A percentile compares a stretch with the other conserved stretches of the same genome.
Evolutionary conservation across 2,797 vertebrate species (phyloP).

Genomic region (Ptychobarbus kaznakovi): DNA sequence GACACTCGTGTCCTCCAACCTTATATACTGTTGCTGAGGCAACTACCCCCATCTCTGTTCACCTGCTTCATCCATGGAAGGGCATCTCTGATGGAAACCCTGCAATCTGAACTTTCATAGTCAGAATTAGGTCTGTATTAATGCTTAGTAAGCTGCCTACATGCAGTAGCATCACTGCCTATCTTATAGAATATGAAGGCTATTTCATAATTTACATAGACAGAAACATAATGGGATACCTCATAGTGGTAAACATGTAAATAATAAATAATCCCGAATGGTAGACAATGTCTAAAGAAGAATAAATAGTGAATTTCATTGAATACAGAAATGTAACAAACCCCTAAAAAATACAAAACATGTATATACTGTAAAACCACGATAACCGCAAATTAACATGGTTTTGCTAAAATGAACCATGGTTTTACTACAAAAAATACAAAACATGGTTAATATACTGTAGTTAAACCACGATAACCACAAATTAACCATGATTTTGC

Average conservation of each 20-base stretch:
- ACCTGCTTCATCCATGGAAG: background rate
- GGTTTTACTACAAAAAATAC: background rate
- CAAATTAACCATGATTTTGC: background rate
- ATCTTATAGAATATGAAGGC: background rate
- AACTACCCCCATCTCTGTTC: conserved; percentile 43
- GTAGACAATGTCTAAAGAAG: background rate
- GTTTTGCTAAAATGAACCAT: background rate
- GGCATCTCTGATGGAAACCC: conserved; percentile 22
- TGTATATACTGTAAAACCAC: background rate
- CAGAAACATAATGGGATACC: background rate
- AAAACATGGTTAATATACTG: background rate
- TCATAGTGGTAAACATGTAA: background rate
- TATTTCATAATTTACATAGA: background rate
- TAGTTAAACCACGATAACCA: background rate
- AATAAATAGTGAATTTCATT: background rate
- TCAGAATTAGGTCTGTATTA: background rate
- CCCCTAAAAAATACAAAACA: background rate
- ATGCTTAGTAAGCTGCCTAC: background rate
- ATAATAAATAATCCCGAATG: background rate
- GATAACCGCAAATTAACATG: background rate
- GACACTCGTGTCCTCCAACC: conserved; percentile 35
- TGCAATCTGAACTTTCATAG: background rate
- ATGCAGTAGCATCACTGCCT: background rate
- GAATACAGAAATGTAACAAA: background rate
- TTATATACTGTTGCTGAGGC: conserved; percentile 37